Evolutionary conservation across 2,888 invertebrate species (phyloP), one percentile per base, ranked within the genome.

Genomic region (Lycocerus yunnanus): DNA sequence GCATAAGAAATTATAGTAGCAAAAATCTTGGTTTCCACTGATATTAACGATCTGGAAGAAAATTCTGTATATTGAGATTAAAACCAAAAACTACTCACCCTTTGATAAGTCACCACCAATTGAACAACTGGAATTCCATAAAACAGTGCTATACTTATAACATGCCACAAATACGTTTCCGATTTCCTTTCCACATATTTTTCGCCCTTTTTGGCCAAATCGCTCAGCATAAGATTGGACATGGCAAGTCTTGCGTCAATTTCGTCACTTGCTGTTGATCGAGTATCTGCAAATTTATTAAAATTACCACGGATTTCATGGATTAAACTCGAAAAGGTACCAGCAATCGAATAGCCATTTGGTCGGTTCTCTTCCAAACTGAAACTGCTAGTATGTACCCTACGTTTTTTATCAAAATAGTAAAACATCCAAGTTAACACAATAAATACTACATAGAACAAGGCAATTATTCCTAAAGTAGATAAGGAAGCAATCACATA

Each of bases 1-100:
- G 86, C 96, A 97, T 60, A 93, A 87, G 87, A 95, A 96, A 87
- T 97, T 97, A 88, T 95, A 96, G 87, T 95, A 97, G 86, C 97
- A 97, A 66, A 95, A 88, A 85, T 97, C 96, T 82, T 95, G 92
- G 85, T 96, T 91, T 0, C 96, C 96, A 0, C 95, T 94, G 68
- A 91, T 89, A 84, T 93, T 92, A 1, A 95, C 87, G 0, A 94
- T 90, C 92, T 95, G 87, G 10, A 73, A 86, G 16, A 67, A 73
- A 63, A 14, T 16, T 43, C 6, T 87, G 73, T 85, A 84, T n/a
- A 27, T n/a, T 27, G 2, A 6, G n/a, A n/a, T 4, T 27, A 13
- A 43, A 43, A n/a, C n/a, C 10, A 24, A 15, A 13, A 58, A 43
- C n/a, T 61, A 84, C 87, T 88, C 80, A 90, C 94, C 87, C 88